Evolutionary conservation across 1,140 invertebrate species (phyloP).

Genomic region (Sweltsa coloradensis): DNA sequence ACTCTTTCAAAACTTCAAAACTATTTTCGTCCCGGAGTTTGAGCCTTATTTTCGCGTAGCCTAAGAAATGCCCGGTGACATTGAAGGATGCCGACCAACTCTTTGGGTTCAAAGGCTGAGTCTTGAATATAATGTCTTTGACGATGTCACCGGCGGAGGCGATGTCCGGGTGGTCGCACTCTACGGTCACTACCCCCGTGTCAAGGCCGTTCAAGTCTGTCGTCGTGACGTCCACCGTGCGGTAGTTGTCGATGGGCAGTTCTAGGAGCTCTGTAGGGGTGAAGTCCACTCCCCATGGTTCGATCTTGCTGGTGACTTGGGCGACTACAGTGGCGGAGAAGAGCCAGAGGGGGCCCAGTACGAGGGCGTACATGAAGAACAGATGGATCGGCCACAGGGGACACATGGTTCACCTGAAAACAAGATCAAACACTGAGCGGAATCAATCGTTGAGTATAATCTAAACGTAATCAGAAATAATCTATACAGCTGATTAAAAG

Average conservation of each 20-base stretch:
- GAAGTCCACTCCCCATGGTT: constrained; percentile 23
- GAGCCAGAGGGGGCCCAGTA: neutral
- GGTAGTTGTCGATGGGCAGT: constrained; percentile 15
- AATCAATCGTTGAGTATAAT: no score
- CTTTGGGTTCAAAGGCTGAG: constrained; percentile 16
- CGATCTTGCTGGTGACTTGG: neutral
- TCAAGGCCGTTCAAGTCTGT: constrained; percentile 6
- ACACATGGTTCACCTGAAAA: constrained; percentile 4
- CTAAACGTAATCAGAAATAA: no score
- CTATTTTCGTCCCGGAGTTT: constrained; percentile 17
- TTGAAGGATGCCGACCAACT: constrained; percentile 35
- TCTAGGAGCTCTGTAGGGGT: constrained; percentile 18
- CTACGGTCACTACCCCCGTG: constrained; percentile 13
- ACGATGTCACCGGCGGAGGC: constrained; percentile 10
- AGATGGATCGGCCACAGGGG: constrained; percentile 5
- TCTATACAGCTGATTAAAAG: no score
- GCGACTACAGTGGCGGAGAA: neutral
- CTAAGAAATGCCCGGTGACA: constrained; percentile 47
- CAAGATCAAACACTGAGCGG: no score
- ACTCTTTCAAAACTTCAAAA: constrained; percentile 15
- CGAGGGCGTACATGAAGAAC: neutral
- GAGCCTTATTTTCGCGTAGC: constrained; percentile 32
- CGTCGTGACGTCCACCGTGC: constrained; percentile 13
- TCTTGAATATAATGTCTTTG: constrained; percentile 21
- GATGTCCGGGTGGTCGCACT: constrained; percentile 17